Evolutionary conservation across 2,888 invertebrate genomes (phyloP), one percentile per base, ranked within the genome.

Genomic region (Sesamia inferens): DNA sequence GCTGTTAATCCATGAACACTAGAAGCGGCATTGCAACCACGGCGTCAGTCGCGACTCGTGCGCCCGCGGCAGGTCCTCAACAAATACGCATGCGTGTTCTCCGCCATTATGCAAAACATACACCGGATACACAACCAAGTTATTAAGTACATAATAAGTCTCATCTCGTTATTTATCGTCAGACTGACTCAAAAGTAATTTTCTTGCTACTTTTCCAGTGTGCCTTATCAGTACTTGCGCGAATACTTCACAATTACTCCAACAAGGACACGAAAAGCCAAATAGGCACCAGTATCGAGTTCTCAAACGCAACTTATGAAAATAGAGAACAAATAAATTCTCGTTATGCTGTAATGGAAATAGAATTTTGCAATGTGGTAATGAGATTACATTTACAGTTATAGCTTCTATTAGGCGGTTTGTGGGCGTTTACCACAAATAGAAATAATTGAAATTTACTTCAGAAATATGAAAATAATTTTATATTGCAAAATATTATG

Each of bases 251-350:
- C 90, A 92, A 92, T 93, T 92, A 89, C 87, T 85, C 77, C 83
- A 89, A 89, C 88, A 88, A 89, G 87, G 88, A 85, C 89, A 89
- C 87, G 88, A 90, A 87, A 87, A 88, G 84, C 88, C 87, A 87
- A 91, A 91, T 90, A 87, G 84, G 88, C 87, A 84, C 86, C 87
- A 90, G 88, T 90, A 92, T 92, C 90, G 88, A 88, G 89, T 90
- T 90, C 88, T 87, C 88, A 86, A 87, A 88, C 89, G 88, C 86
- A 89, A 84, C 91, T 93, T 93, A 93, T 93, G 93, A 93, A 93
- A 94, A 93, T 92, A 89, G 92, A 88, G 91, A 90, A 92, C 91
- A 92, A 91, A 94, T 94, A 94, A 94, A 94, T 94, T 93, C 92
- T 93, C 92, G 93, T 94, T 94, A 93, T 90, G 88, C 88, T 89